Base-by-base conservation (phyloP, 2,888 invertebrate species). In the Zele albiditarsus region DNA sequence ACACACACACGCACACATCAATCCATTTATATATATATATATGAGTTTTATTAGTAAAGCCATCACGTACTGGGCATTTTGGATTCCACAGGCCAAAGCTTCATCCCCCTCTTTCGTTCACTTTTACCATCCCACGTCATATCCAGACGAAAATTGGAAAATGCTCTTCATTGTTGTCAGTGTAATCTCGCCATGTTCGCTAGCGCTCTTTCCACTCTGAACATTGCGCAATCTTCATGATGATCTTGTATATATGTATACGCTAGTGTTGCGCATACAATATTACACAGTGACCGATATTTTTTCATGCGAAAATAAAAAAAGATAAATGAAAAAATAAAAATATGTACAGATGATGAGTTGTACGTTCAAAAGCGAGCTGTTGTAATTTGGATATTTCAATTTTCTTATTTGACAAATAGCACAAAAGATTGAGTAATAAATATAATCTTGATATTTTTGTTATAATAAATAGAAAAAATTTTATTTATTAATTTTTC, bases 61-160 rank as follows among this genome's bases (percentile, higher is more conserved):
- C 58, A 73, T 79, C 79, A 79, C 79, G 79, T 79, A 79, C 74
- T 63, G 70, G 67, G 65, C 68, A 79, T 79, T 77, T 68, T 68
- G 78, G 73, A 80, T 79, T 79, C 75, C 73, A 68, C 76, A 76
- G 76, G 82, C 79, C 77, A 80, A 82, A 80, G 79, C 63, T 53
- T 53, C 20, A 20, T 6, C 20, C 8, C 20, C n/a, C 20, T 8
- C 53, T 53, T 53, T 38, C 38, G 53, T 53, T 53, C 53, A 53
- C 10, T 53, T 53, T 53, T 53, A 10, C 53, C 38, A 38, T 8
- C 57, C 60, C 78, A 75, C 78, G 83, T 84, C 83, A 85, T 83
- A 84, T 83, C 83, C 83, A 83, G 81, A 82, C 78, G 83, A 85
- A 86, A 86, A 86, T 86, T 86, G 86, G 85, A 86, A 86, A 86